Evolutionary conservation across 2,113 vertebrate genomes (phyloP).

Genomic region (Leiothrix lutea): DNA sequence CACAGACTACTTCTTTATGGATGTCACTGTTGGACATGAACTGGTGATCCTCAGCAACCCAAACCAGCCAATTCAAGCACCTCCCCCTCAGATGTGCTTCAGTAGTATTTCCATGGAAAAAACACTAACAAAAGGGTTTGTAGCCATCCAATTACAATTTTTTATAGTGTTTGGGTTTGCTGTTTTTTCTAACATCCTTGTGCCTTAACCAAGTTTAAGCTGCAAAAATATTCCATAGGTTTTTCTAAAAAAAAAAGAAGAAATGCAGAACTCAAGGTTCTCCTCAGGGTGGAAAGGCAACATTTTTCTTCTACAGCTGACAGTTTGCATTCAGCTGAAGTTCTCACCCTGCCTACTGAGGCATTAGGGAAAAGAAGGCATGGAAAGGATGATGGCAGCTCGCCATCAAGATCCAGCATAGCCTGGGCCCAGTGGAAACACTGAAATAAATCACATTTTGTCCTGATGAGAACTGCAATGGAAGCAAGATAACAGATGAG

Average conservation of each 20-base stretch:
- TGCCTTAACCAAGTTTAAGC: not conserved
- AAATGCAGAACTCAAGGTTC: not conserved
- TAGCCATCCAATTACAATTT: not conserved
- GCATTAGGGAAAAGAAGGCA: not conserved
- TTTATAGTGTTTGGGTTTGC: not conserved
- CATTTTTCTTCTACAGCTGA: not conserved
- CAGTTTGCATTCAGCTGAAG: not conserved
- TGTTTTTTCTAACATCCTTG: not conserved
- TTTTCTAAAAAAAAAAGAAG: not conserved
- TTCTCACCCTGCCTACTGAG: slow-evolving; percentile 14
- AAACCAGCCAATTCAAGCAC: not conserved
- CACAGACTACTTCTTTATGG: not conserved
- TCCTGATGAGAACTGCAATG: not conserved
- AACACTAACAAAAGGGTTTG: not conserved
- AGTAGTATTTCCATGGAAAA: not conserved
- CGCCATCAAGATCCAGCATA: not conserved
- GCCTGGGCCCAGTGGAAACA: not conserved
- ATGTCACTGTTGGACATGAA: rapidly evolving
- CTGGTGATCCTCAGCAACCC: not conserved
- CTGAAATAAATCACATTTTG: slow-evolving; percentile 4
- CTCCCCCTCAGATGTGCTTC: not conserved
- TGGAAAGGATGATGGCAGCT: not conserved
- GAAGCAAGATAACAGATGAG: not conserved
- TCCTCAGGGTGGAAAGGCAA: not conserved
- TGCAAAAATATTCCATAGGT: not conserved